A percentile compares a stretch with the other conserved stretches of the same genome.
These are phyloP conservation scores for Leptopterna dolabrata DNA, from an alignment of 2,888 invertebrate genomes.

Conservation along the genomic window DNA sequence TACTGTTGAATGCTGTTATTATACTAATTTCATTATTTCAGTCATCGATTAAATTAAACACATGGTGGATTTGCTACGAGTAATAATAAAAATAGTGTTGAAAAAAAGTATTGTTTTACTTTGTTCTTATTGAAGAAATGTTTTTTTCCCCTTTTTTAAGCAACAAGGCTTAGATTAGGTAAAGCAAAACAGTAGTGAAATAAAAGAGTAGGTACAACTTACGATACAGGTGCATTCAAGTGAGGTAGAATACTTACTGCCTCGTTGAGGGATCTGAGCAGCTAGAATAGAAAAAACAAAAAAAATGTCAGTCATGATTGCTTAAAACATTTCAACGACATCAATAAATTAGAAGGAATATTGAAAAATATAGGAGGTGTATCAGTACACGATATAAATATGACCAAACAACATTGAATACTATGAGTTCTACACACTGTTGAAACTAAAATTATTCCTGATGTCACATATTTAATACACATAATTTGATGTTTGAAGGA, in stretches of 20 bases:
- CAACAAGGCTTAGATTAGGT: too few species aligned
- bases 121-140: too few species aligned
- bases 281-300: conserved; percentile 80
- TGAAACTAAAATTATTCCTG: background rate
- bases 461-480: background rate
- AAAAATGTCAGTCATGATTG: conserved; percentile 59
- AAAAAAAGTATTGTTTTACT: too few species aligned
- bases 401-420: conserved; percentile 47
- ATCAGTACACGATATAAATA: too few species aligned
- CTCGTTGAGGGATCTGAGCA: conserved; percentile 90
- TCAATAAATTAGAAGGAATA: background rate
- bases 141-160: too few species aligned
- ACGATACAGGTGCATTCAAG: conserved; percentile 49
- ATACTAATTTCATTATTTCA: too few species aligned
- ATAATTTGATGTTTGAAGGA: background rate
- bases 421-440: conserved; percentile 53
- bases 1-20: too few species aligned
- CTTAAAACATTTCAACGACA: conserved; percentile 42
- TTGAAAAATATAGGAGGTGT: background rate
- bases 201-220: conserved; percentile 38
- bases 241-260: conserved; percentile 77
- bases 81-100: too few species aligned
- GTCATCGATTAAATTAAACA: too few species aligned
- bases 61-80: too few species aligned
- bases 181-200: background rate